These are phyloP conservation scores for Phengaris alcon DNA, from an alignment of 2,888 invertebrate species.

Conservation along the genomic window DNA sequence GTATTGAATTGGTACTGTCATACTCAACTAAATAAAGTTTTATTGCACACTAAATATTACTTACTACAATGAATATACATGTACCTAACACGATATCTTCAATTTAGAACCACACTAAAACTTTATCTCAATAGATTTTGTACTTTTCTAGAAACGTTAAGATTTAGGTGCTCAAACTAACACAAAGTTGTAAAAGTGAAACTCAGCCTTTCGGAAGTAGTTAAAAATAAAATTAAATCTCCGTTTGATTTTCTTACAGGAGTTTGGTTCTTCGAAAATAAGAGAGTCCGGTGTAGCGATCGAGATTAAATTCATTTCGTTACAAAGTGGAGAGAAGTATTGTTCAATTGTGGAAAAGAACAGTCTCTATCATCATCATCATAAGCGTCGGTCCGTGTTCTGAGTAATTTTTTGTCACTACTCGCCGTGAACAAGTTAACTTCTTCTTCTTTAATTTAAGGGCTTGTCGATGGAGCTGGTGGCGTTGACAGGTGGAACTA, in stretches of 20 bases:
- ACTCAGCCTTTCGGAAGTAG: slow-evolving; percentile 4
- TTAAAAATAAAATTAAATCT: slow-evolving; percentile 11
- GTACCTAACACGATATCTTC: neutral
- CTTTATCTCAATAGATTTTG: neutral
- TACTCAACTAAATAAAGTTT: no score
- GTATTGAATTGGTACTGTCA: no score
- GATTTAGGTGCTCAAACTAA: slow-evolving; percentile 17
- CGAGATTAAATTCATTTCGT: slow-evolving; percentile 11
- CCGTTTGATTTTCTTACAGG: slow-evolving; percentile 1
- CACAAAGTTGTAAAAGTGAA: slow-evolving; percentile 6
- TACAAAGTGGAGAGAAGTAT: neutral
- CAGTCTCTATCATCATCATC: neutral
- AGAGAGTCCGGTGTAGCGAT: neutral
- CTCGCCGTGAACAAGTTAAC: no score
- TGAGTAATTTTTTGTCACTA: no score
- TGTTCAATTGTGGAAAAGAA: neutral
- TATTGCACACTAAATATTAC: no score
- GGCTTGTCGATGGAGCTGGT: no score
- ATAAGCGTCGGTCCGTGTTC: no score
- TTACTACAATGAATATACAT: neutral
- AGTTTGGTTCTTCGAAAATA: slow-evolving; percentile 4
- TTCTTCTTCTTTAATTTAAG: no score
- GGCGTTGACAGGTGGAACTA: no score
- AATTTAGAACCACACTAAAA: neutral
- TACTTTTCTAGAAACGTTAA: neutral